phyloP scores from a whole-genome alignment of 2,113 vertebrate species.

The Zosterops hypoxanthus region DNA sequence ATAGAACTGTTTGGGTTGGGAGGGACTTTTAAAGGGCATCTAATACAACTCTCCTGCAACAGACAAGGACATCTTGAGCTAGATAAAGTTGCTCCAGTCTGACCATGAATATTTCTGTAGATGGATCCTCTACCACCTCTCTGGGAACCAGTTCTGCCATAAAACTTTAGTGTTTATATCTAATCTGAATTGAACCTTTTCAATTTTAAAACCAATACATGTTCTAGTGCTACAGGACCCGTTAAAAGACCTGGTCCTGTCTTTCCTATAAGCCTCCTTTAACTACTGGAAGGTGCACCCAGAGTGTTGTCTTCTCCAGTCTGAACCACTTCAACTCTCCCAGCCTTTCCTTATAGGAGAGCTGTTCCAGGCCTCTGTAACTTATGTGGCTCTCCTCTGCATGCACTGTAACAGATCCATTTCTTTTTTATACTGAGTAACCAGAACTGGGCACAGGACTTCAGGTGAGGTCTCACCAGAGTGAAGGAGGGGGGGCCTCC shows the following conservation, averaged over 20 bases:
- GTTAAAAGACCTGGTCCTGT: neutral
- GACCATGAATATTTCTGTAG: neutral
- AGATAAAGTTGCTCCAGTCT: neutral
- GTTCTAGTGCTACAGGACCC: neutral
- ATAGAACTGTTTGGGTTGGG: neutral
- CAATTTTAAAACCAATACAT: neutral
- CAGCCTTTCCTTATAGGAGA: neutral
- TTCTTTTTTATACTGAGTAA: neutral
- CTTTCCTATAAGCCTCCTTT: neutral
- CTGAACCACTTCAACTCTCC: neutral
- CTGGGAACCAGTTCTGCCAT: neutral
- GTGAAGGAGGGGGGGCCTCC: neutral
- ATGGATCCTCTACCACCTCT: neutral
- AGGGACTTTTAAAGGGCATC: neutral
- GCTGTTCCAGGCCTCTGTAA: neutral
- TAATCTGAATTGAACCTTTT: neutral
- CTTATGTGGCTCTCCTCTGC: neutral
- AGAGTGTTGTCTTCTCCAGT: neutral
- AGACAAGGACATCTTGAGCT: neutral
- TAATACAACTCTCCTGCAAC: neutral
- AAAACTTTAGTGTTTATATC: neutral
- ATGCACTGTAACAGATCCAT: rapidly evolving
- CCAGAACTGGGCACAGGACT: neutral
- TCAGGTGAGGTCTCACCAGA: neutral
- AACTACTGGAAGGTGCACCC: neutral